Evolutionary conservation across 53 echinoderm and acorn worm species (phyloP).

Genomic region (Arbacia lixula): DNA sequence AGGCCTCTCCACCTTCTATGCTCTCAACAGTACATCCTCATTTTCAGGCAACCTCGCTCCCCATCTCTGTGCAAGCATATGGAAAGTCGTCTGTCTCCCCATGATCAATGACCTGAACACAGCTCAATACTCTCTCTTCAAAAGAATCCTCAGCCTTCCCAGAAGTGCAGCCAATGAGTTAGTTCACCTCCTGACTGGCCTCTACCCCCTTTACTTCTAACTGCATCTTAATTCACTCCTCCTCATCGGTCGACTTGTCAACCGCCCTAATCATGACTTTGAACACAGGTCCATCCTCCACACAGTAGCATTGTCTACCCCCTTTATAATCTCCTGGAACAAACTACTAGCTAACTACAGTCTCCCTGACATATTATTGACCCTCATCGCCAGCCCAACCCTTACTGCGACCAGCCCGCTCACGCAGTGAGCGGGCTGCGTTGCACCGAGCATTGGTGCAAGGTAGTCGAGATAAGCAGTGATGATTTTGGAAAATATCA

Average conservation of each 20-base stretch:
- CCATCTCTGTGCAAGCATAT: neutral
- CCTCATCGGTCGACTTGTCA: neutral
- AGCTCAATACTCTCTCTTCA: neutral
- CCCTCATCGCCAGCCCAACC: neutral
- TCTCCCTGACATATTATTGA: neutral
- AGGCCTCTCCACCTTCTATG: constrained; percentile 1
- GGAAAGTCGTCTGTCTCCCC: neutral
- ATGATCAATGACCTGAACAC: neutral
- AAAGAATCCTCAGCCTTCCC: constrained; percentile 16
- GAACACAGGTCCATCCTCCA: neutral
- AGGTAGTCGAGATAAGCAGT: too few species aligned
- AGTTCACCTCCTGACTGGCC: neutral
- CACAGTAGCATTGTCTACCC: neutral
- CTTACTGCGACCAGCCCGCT: too few species aligned
- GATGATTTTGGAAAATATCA: too few species aligned
- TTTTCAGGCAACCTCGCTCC: neutral
- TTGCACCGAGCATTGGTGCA: too few species aligned
- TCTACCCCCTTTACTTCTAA: neutral
- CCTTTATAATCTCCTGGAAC: neutral
- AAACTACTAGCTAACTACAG: neutral
- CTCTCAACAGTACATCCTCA: neutral
- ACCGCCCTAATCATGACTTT: neutral
- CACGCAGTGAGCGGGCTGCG: too few species aligned
- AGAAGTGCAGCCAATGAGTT: neutral
- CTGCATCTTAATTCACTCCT: neutral